Base-by-base conservation (phyloP, 2,113 vertebrate species). In the Pangasianodon gigas region DNA sequence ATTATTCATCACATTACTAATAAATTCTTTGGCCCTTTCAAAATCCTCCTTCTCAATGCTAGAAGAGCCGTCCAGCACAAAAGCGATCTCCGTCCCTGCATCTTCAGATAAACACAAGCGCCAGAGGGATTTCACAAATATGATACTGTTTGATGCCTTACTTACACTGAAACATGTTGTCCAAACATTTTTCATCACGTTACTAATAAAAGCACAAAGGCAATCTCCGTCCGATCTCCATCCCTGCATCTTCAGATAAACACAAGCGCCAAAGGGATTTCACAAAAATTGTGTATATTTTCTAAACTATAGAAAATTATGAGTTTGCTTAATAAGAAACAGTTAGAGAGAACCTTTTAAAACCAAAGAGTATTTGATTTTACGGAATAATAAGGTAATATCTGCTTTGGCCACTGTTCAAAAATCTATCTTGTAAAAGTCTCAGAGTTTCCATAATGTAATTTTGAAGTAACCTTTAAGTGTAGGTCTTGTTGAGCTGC, bases 1-100 rank as follows among this genome's bases (percentile, higher is more conserved):
- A 0, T 87, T 95, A 44, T 21, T 90, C 94, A 96, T 96, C 92
- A 97, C 94, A 86, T 92, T 94, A 71, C 84, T 90, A 65, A 97
- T 96, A 91, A 97, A 97, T 1, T 94, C 89, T 92, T 97, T 97
- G 85, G 96, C 97, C 84, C 10, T 95, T 90, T 95, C 51, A 91
- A 97, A 97, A 89, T 97, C 96, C 0, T 67, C 1, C 0, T 14
- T 0, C 0, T 89, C 46, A 5, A 97, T 97, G 92, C 96, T 97
- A 54, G 95, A 94, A 14, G 97, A 97, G 69, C 87, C 87, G 9
- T 90, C 89, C 85, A 92, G 56, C 48, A 92, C 91, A 71, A 92
- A 90, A 62, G 85, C 41, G 11, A 92, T 92, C 62, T 92, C 89
- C 24, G 85, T 90, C 18, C 90, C 89, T 44, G 85, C 19, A 69